Percentiles rank a stretch among this genome's conserved stretches.
Conservation (phyloP, 2,888 invertebrate species). For the Leptopilina drosophilae region DNA sequence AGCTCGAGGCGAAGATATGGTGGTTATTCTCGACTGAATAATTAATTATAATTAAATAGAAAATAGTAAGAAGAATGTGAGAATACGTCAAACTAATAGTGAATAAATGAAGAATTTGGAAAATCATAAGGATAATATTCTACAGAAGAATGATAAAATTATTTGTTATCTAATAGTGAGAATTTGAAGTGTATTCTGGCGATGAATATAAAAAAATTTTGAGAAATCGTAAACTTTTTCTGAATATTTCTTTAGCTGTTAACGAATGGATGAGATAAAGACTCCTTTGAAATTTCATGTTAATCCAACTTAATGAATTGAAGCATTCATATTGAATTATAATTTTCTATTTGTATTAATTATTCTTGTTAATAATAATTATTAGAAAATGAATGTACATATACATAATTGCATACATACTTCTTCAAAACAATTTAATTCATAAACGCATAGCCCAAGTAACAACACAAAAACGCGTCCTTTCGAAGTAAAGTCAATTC, state of each 20-base stretch:
- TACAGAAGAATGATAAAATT: slow-evolving; percentile 55
- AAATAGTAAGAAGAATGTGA: slow-evolving; percentile 7
- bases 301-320: slow-evolving; percentile 65
- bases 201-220: slow-evolving; percentile 1
- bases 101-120: neutral
- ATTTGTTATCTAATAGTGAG: slow-evolving; percentile 36
- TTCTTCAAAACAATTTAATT: slow-evolving; percentile 62
- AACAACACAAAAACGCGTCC: slow-evolving; percentile 17
- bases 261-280: slow-evolving; percentile 54
- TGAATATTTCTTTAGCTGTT: slow-evolving; percentile 27
- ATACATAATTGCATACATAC: slow-evolving; percentile 68
- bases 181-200: slow-evolving; percentile 7
- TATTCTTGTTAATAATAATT: slow-evolving; percentile 76
- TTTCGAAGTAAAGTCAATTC: slow-evolving; percentile 16
- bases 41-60: slow-evolving; percentile 51
- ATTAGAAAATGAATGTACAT: slow-evolving; percentile 77
- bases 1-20: slow-evolving; percentile 76
- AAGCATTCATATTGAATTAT: slow-evolving; percentile 74
- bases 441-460: slow-evolving; percentile 61
- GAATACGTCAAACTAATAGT: neutral
- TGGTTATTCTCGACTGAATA: slow-evolving; percentile 77
- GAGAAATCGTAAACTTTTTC: slow-evolving; percentile 6
- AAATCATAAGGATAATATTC: slow-evolving; percentile 26
- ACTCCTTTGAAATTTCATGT: slow-evolving; percentile 63
- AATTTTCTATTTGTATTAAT: slow-evolving; percentile 76